Evolutionary conservation across 2,113 vertebrate species (phyloP).

Genomic region (Gnathonemus longibarbis): DNA sequence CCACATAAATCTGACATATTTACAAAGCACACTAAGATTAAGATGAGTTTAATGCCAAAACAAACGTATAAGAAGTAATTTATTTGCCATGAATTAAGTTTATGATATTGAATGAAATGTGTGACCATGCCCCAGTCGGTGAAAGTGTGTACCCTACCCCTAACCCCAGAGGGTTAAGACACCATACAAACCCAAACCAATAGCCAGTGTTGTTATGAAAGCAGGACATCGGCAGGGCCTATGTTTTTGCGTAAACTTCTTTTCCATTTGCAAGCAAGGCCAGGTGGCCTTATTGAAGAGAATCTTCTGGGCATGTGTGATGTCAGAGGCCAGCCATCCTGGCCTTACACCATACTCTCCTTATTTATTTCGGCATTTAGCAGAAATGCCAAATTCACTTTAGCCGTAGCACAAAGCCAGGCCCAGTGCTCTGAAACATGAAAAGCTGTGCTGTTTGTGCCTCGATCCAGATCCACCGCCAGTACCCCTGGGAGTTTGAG

Average conservation of each 20-base stretch:
- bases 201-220: neutral
- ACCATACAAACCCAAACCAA: neutral
- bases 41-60: too few species aligned
- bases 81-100: too few species aligned
- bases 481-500: conserved; percentile 93
- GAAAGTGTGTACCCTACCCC: too few species aligned
- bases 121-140: too few species aligned
- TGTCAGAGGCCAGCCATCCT: conserved; percentile 37
- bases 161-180: too few species aligned
- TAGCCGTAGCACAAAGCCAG: conserved; percentile 10
- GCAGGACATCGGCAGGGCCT: neutral
- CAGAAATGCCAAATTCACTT: conserved; percentile 33
- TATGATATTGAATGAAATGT: too few species aligned
- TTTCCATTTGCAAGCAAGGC: conserved; percentile 69
- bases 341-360: neutral
- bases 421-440: conserved; percentile 14
- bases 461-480: conserved; percentile 77
- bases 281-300: conserved; percentile 70
- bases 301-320: conserved; percentile 37
- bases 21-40: too few species aligned
- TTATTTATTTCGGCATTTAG: neutral
- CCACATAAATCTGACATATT: too few species aligned
- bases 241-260: neutral
- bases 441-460: neutral
- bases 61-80: too few species aligned